Base-by-base conservation (phyloP, 1,140 invertebrate species). In the Philaenus spumarius region DNA sequence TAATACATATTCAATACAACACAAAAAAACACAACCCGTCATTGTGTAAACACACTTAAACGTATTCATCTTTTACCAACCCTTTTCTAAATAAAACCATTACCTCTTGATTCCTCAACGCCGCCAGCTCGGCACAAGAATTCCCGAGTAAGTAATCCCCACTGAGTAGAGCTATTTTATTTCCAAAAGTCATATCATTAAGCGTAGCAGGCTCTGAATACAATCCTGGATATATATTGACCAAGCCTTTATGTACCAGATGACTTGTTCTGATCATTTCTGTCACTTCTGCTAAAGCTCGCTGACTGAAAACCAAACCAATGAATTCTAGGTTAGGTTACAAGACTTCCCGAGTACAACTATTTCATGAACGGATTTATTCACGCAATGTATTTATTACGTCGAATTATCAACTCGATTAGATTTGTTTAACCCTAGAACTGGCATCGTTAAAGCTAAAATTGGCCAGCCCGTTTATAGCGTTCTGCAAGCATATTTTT, bases 221-320 rank as follows among this genome's bases (percentile, higher is more conserved):
- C 47, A 79, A 72, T 15, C 77, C 71, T 9, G 77, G 73, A 66
- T 85, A 82, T 66, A 94, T 80, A 70, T 95, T 94, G 1, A 95
- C 86, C 26, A 95, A 80, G 19, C 83, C 80, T 76, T 95, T 95
- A 72, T 99, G 96, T 11, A 98, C 89, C 43, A 98, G 75, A 74
- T 96, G 91, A 55, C 93, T 93, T 11, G 93, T 97, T 45, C 96
- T 84, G 60, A 98, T 97, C 94, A 99, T 98, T 78, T 98, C 96
- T 0, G 92, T 92, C 5, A 98, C 89, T 77, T 97, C 92, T 0
- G 95, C 94, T 51, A 98, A 75, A 17, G 87, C 86, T 59, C 90
- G 80, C 76, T 98, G 95, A 66, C 88, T 87, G 65, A 47, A 45
- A 59, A 23, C 62, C 60, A 12, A 54, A 60, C 9, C 19, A 53